Evolutionary conservation across 1,140 invertebrate species (phyloP), one percentile per base, ranked within the genome.

Genomic region (Bursaphelenchus mucronatus): DNA sequence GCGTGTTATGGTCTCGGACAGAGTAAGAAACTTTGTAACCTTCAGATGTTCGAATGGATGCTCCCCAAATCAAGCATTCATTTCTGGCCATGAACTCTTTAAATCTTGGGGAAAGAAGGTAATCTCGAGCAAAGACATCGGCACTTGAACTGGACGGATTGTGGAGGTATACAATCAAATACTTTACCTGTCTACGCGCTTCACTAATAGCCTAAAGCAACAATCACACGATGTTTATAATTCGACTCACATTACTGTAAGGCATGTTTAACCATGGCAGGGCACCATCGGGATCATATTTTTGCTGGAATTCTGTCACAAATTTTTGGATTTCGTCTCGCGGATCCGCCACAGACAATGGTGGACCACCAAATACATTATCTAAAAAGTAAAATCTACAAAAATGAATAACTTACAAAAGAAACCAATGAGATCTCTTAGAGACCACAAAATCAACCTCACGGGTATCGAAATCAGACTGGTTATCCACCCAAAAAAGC

Each of bases 121-220:
- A 72, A 21, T 65, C 40, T 9, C 52, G 64, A 43, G 50, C 15
- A 45, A 68, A 67, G 8, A 11, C 50, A 19, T 67, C 66, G n/a
- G 51, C 17, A 10, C 61, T 13, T 21, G 19, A 39, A 49, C 55
- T 66, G n/a, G 49, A 44, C 39, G 66, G 67, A 41, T 68, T 69
- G 67, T 67, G 66, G 11, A 67, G 41, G 46, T 67, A 67, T n/a
- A 67, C 66, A 8, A 67, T 3, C 19, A 64, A 64, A 57, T 39
- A 64, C n/a, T 19, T 43, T n/a, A 64, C 40, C 11, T 11, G 13
- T 4, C 66, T 17, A 40, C 65, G 63, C 13, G 65, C 44, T 17
- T 68, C 63, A 39, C n/a, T 69, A 40, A 64, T 8, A 44, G 65
- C 65, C 63, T 69, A 39, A 61, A 61, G 15, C n/a, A 56, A 56